Evolutionary conservation across 2,888 invertebrate species (phyloP), one percentile per base, ranked within the genome.

Genomic region (Augiades crinisus): DNA sequence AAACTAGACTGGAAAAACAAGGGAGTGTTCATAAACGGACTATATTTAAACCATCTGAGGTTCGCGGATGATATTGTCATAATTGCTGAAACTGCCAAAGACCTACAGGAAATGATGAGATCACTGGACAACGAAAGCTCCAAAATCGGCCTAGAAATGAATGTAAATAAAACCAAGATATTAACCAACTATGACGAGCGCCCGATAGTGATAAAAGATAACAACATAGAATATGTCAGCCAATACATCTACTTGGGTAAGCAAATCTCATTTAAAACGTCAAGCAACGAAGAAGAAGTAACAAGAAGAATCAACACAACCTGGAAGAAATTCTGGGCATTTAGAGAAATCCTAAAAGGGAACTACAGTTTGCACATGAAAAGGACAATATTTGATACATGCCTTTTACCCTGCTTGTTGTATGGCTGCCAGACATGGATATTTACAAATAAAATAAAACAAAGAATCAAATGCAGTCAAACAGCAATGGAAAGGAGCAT

Each of bases 401-500:
- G 47, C 10, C 12, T 60, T 3, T 22, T 55, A 19, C 57, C 57
- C 2, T 37, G 44, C 5, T 33, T 60, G 6, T 22, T 50, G 0
- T 60, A 55, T 27, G 55, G 52, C 3, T 54, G 55, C 44, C 54
- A 55, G 49, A 60, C 57, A n/a, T 55, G 54, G 53, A 33, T 14
- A 2, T 47, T 46, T n/a, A 50, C 21, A 33, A 53, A 14, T n/a
- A 49, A 47, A 43, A 21, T 40, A 40, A 46, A 7, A 43, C 5
- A 22, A 31, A 47, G 30, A 53, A 44, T 31, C 13, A 43, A 12
- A 43, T 27, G 10, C 1, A 45, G 44, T 12, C 59, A 57, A 43
- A 40, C 17, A 21, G 44, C 34, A 12, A 44, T 55, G 55, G 30
- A 24, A 16, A 27, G 27, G 5, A 30, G 30, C 27, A 41, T 31